Evolutionary conservation across 2,797 vertebrate genomes (phyloP), one percentile per base, ranked within the genome.

Genomic region (Moxostoma hubbsi): DNA sequence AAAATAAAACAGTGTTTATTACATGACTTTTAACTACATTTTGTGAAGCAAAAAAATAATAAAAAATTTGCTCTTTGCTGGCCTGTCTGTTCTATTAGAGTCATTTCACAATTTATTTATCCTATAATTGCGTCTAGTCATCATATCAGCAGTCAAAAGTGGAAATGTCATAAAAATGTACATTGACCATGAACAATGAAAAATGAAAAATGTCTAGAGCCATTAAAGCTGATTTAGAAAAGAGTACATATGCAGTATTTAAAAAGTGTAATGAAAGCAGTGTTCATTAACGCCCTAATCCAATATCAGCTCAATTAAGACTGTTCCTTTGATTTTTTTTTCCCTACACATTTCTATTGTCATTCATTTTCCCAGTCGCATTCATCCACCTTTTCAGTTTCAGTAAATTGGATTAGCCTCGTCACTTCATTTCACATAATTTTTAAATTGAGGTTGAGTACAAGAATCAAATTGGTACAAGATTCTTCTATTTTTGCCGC

Each of bases 361-460:
- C 36, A 10, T 78, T 73, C 58, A 47, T 76, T 73, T 59, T 62
- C 8, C 55, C 50, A 57, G 79, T 46, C 61, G 79, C 72, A 15
- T 70, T 80, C 69, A 64, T 75, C 53, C 47, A 80, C 68, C 46
- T 80, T 80, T 58, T 59, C 46, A 45, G 53, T 73, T 80, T 54
- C 46, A 15, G 51, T 76, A 65, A 77, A 80, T 64, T 76, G 68
- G 58, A 76, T 84, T 70, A 79, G 68, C 76, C 64, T 58, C 67
- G 36, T 73, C 51, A 43, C 53, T 73, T 70, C 62, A n/a, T 67
- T 81, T 65, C 9, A 16, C 47, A 62, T 15, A 49, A 10, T 77
- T 72, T 54, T 5, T 43, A 47, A 49, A 18, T 57, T 7, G 12
- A 59, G 54, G 45, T 36, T 36, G 36, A 36, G 36, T 36, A 36